Evolutionary conservation across 2,113 vertebrate genomes (phyloP).

Genomic region (Psephotus haematonotus): DNA sequence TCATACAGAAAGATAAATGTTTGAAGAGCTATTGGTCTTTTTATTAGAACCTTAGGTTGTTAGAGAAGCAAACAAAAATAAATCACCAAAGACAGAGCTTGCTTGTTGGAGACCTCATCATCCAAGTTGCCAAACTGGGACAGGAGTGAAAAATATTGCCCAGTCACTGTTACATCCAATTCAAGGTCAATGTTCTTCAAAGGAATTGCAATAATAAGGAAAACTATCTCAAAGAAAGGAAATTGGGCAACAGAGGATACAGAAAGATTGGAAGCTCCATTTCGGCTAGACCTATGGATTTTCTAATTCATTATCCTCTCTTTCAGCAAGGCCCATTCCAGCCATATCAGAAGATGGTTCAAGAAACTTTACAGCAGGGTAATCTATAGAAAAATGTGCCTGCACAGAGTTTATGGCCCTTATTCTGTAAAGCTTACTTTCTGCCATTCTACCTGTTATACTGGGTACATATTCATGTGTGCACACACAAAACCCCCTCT

Average conservation of each 20-base stretch:
- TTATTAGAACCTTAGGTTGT: neutral
- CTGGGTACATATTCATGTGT: fast-evolving
- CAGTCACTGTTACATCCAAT: neutral
- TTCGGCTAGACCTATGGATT: neutral
- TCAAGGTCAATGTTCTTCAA: neutral
- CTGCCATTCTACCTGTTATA: neutral
- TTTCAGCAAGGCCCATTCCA: neutral
- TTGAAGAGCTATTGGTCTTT: neutral
- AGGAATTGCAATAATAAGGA: neutral
- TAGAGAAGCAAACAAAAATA: neutral
- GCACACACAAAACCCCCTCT: neutral
- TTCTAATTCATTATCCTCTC: neutral
- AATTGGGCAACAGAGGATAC: neutral
- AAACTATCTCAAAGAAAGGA: neutral
- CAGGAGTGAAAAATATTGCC: neutral
- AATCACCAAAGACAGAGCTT: neutral
- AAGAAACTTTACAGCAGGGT: neutral
- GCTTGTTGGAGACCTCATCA: neutral
- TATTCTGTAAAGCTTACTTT: neutral
- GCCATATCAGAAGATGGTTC: neutral
- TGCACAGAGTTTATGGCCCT: neutral
- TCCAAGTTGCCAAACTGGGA: neutral
- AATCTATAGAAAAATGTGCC: neutral
- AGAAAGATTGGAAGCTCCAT: neutral
- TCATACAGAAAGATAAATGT: neutral